Conservation (phyloP, 2,888 invertebrate genomes). For the Tetranychus piercei region DNA sequence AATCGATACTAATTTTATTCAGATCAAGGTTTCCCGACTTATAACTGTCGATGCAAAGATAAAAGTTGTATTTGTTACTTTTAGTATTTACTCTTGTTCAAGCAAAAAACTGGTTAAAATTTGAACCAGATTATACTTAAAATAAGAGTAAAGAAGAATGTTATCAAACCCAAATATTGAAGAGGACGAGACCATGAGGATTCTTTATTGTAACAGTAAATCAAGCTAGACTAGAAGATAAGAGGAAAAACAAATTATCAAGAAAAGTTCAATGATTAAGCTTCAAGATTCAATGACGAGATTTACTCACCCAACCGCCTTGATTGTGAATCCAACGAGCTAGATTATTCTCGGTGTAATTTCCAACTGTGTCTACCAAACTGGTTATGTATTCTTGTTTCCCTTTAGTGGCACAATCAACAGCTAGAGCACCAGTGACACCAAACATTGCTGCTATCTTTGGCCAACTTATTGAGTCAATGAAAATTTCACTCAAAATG, state of each 20-base stretch:
- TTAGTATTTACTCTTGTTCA: too few species aligned
- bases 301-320: slow-evolving; percentile 56
- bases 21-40: too few species aligned
- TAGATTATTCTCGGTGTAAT: slow-evolving; percentile 48
- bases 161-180: neutral
- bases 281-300: neutral
- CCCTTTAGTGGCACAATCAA: slow-evolving; percentile 55
- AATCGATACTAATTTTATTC: too few species aligned
- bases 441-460: slow-evolving; percentile 55
- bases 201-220: neutral
- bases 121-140: neutral
- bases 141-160: neutral
- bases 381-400: slow-evolving; percentile 56
- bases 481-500: slow-evolving; percentile 45
- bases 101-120: neutral
- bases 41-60: too few species aligned
- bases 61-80: too few species aligned
- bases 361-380: slow-evolving; percentile 54
- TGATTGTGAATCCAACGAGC: slow-evolving; percentile 56
- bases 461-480: slow-evolving; percentile 33
- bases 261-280: neutral
- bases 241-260: neutral
- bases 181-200: neutral
- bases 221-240: neutral
- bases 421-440: slow-evolving; percentile 59